Base-by-base conservation (phyloP, 2,888 invertebrate genomes). In the Apamea sordens region DNA sequence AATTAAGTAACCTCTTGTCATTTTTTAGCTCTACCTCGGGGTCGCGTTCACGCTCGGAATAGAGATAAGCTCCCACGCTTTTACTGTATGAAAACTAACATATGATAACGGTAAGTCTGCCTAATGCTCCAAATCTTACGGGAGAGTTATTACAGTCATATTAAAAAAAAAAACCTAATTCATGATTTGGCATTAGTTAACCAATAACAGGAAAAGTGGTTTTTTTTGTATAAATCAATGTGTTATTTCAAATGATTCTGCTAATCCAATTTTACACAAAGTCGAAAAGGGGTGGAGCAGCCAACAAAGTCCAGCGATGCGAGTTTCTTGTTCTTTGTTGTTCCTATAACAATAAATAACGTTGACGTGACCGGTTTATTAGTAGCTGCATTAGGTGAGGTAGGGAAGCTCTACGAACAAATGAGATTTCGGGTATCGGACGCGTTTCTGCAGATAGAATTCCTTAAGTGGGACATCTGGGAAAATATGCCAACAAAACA, bases 281-380 rank as follows among this genome's bases (percentile, higher is more conserved):
- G 88, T 88, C 88, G 85, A 90, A 92, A 91, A 92, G 88, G 88
- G 91, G 89, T 92, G 88, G 89, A 90, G 87, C 90, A 74, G 91
- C 93, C 92, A 94, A 94, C 93, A 92, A 92, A 91, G 92, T 92
- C 92, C 90, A 90, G 89, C 88, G 89, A 88, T 90, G 91, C 89
- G 90, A 92, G 91, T 93, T 94, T 94, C 93, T 94, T 94, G 92
- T 93, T 93, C 92, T 93, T 92, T 94, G 92, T 93, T 94, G 92
- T 94, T 94, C 93, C 95, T 92, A 94, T 94, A 95, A 95, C 94
- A 95, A 96, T 96, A 96, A 96, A 96, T 96, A 95, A 95, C 91
- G 92, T 90, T 94, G 94, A 96, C 96, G 96, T 96, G 96, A 96
- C 95, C 94, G 85, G 96, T 93, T 94, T 96, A 95, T 96, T 96